phyloP scores from a whole-genome alignment of 2,797 vertebrate genomes.

The Gymnoscopelus microlampas region DNA sequence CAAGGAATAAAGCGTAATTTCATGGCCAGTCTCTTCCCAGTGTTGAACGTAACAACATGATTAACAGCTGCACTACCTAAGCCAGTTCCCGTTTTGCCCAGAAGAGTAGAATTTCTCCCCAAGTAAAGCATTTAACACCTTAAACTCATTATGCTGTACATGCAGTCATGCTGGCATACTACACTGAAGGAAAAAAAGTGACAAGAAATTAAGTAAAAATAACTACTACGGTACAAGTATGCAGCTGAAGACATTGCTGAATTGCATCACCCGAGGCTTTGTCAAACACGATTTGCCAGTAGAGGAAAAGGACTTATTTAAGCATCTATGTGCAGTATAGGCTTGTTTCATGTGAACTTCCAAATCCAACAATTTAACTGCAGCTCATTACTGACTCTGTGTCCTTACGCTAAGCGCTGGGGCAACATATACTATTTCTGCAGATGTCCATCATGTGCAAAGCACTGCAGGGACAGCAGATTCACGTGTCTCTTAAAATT shows the following conservation, averaged over 20 bases:
- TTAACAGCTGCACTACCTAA: too few relatives aligned
- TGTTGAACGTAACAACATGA: too few relatives aligned
- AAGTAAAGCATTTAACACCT: neutral
- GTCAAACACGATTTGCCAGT: neutral
- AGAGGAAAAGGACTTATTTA: neutral
- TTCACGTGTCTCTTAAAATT: conserved; percentile 6
- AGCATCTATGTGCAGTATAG: too few relatives aligned
- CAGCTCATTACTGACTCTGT: neutral
- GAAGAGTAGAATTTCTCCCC: conserved; percentile 1
- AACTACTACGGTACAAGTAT: neutral
- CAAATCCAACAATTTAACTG: neutral
- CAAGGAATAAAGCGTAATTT: too few relatives aligned
- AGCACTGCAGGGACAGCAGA: neutral
- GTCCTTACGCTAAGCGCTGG: neutral
- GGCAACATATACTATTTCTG: too few relatives aligned
- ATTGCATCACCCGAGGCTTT: neutral
- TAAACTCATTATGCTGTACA: neutral
- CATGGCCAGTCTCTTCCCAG: too few relatives aligned
- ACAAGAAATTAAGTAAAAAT: neutral
- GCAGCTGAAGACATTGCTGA: neutral
- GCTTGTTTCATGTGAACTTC: neutral
- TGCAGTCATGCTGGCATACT: neutral
- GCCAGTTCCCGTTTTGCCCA: too few relatives aligned
- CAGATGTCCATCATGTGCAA: conserved; percentile 19
- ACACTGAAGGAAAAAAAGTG: neutral